Conservation (phyloP, 2,888 invertebrate genomes). For the Acanthosepion lycidas region DNA sequence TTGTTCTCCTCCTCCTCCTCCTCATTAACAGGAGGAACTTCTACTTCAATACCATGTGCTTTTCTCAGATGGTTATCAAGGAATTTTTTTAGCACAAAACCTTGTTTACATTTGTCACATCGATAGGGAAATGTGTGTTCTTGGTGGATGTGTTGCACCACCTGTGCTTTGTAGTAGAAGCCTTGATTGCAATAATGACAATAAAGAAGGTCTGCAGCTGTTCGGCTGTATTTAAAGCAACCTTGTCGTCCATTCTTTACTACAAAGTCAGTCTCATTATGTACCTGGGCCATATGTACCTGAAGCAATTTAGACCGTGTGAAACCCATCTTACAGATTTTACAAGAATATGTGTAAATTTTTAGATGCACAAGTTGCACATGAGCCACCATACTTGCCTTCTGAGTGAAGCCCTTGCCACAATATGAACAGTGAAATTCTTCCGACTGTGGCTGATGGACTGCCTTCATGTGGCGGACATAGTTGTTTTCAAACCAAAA, state of each 20-base stretch:
- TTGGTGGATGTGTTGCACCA: slow-evolving; percentile 63
- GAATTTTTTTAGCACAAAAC: slow-evolving; percentile 59
- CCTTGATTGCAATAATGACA: slow-evolving; percentile 61
- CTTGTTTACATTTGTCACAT: slow-evolving; percentile 63
- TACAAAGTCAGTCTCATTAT: slow-evolving; percentile 53
- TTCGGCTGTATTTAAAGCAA: slow-evolving; percentile 58
- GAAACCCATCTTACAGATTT: slow-evolving; percentile 57
- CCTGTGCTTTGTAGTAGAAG: slow-evolving; percentile 62
- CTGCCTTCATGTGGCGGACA: slow-evolving; percentile 59
- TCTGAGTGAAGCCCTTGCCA: slow-evolving; percentile 62
- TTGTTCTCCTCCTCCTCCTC: neutral
- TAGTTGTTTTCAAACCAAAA: slow-evolving; percentile 63
- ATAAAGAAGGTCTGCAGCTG: slow-evolving; percentile 58
- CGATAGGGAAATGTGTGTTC: slow-evolving; percentile 62
- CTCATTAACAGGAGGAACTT: neutral
- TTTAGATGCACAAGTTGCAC: slow-evolving; percentile 63
- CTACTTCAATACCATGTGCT: slow-evolving; percentile 55
- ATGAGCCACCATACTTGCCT: slow-evolving; percentile 61
- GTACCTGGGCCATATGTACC: slow-evolving; percentile 62
- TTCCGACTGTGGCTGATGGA: slow-evolving; percentile 60
- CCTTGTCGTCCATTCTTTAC: neutral
- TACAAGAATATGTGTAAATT: slow-evolving; percentile 59
- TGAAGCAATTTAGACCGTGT: slow-evolving; percentile 55
- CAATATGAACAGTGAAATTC: slow-evolving; percentile 66
- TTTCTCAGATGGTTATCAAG: slow-evolving; percentile 58